These are phyloP conservation scores for Anthrax anthrax DNA, from an alignment of 2,888 invertebrate species.

Conservation along the genomic window DNA sequence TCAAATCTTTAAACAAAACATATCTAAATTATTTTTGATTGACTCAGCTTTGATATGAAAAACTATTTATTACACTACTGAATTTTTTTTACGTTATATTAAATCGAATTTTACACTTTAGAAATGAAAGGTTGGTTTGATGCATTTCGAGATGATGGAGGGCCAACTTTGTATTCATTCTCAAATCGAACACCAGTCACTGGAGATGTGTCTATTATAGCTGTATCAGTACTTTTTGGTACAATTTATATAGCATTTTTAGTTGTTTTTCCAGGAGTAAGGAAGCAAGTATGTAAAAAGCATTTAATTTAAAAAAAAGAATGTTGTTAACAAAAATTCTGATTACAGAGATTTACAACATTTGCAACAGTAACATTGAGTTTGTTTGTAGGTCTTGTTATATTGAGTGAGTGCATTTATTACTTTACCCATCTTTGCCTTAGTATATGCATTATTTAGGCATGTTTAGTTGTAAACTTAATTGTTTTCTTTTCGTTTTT, in stretches of 20 bases:
- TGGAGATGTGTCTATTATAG: conserved; percentile 78
- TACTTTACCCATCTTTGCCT: not conserved
- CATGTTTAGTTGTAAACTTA: no score
- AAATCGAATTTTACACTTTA: no score
- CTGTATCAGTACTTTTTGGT: conserved; percentile 72
- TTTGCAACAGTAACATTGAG: conserved; percentile 84
- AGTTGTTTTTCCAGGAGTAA: conserved; percentile 88
- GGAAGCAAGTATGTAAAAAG: conserved; percentile 65
- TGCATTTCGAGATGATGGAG: conserved; percentile 92
- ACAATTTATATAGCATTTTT: conserved; percentile 90
- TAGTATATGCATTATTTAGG: no score
- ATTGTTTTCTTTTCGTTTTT: conserved; percentile 20
- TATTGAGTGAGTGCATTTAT: conserved; percentile 58
- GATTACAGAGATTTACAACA: conserved; percentile 75
- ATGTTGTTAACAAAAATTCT: no score
- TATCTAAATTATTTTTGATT: no score
- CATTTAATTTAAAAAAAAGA: no score
- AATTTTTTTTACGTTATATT: no score
- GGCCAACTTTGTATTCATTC: conserved; percentile 89
- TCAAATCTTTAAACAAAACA: no score
- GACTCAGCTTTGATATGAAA: no score
- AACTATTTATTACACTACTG: no score
- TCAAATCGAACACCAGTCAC: conserved; percentile 91
- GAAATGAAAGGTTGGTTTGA: conserved; percentile 91
- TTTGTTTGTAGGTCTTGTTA: conserved; percentile 83